phyloP scores from a whole-genome alignment of 2,113 vertebrate genomes.

The Sciurus niger region DNA sequence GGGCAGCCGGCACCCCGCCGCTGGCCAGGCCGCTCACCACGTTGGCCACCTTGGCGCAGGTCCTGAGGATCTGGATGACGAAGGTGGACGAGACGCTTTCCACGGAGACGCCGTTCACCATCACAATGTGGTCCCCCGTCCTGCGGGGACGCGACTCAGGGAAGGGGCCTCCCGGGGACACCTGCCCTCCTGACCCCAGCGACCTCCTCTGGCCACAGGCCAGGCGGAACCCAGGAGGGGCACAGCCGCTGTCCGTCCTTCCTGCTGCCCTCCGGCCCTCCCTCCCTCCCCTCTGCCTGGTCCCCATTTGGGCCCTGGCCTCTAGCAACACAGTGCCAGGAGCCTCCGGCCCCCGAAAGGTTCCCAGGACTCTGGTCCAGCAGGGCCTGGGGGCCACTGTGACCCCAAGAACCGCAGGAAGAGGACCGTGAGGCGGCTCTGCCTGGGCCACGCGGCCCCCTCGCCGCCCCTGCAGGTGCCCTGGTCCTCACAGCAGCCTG shows the following conservation, averaged over 20 bases:
- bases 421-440: too few relatives aligned
- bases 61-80: constrained; percentile 95
- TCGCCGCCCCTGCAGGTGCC: background rate
- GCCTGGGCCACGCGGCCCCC: too few relatives aligned
- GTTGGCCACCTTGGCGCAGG: constrained; percentile 92
- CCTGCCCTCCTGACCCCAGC: too few relatives aligned
- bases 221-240: too few relatives aligned
- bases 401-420: background rate
- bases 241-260: too few relatives aligned
- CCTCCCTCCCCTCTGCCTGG: background rate
- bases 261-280: too few relatives aligned
- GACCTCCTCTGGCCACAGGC: too few relatives aligned
- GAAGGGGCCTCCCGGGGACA: too few relatives aligned
- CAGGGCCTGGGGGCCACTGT: background rate
- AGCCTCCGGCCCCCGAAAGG: background rate
- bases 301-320: background rate
- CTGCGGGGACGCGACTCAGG: constrained; percentile 83
- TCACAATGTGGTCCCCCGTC: constrained; percentile 94
- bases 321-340: background rate
- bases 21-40: constrained; percentile 90
- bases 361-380: background rate
- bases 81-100: constrained; percentile 92
- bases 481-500: constrained; percentile 92
- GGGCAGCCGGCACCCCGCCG: too few relatives aligned
- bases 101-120: constrained; percentile 97